Percentiles rank a stretch among this genome's conserved stretches.
phyloP scores from a whole-genome alignment of 2,797 vertebrate genomes.

The Danionella dracula region DNA sequence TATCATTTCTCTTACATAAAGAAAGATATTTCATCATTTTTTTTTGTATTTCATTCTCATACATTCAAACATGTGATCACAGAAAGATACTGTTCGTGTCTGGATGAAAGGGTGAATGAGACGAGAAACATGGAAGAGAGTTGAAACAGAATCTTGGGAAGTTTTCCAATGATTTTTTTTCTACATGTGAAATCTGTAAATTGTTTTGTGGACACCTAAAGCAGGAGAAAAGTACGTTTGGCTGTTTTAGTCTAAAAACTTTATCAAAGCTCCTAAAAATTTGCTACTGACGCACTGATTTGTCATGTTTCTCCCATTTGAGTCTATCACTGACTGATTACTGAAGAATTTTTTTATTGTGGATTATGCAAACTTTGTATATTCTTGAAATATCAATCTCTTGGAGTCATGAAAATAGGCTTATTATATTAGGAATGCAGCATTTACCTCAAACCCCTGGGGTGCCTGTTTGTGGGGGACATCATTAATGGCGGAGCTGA shows the following conservation, averaged over 20 bases:
- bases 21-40: too few species aligned
- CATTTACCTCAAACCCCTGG: constrained; percentile 1
- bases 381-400: constrained; percentile 29
- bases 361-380: constrained; percentile 63
- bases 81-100: too few species aligned
- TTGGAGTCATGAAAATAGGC: constrained; percentile 29
- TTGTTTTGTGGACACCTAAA: not conserved
- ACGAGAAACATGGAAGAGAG: constrained; percentile 43
- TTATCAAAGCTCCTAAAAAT: not conserved
- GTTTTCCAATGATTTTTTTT: too few species aligned
- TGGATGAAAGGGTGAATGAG: constrained; percentile 55
- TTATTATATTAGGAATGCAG: constrained; percentile 37
- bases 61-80: too few species aligned
- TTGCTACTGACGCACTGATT: not conserved
- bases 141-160: too few species aligned
- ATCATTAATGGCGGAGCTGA: constrained; percentile 54
- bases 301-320: not conserved
- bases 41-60: too few species aligned
- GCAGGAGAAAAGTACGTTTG: not conserved
- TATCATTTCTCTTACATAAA: too few species aligned
- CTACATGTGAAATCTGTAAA: too few species aligned
- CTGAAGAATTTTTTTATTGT: constrained; percentile 73
- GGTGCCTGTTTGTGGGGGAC: constrained; percentile 38
- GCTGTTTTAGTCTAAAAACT: not conserved
- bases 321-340: constrained; percentile 59